Base-by-base conservation (phyloP, 1,140 invertebrate species). In the Eubasilissa regina region DNA sequence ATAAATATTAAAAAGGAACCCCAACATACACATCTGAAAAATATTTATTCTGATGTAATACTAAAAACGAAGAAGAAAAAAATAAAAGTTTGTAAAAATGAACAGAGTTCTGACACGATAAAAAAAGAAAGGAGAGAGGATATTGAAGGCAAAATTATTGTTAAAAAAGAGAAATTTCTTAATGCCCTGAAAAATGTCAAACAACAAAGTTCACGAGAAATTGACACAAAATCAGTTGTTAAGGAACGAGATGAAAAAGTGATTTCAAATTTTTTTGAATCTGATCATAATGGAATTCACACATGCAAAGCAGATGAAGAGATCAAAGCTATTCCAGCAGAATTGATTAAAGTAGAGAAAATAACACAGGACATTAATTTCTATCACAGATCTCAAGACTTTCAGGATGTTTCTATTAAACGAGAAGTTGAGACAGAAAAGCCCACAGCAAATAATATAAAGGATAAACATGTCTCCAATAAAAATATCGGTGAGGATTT, bases 31-130 rank as follows among this genome's bases (percentile, higher is more conserved):
- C 3, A 51, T 1, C 9, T 12, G 3, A 1, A 1, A 1, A 51
- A 51, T 51, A 8, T 15, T 4, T 1, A 35, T 35, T 35, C 25
- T 35, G 6, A 35, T 35, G 25, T 35, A 35, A 6, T 3, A 35
- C 25, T 35, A 35, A 3, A 70, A 70, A 70, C 47, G 10, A 17
- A 25, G 13, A 70, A 70, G 19, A 43, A 35, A 25, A 70, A 70
- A 70, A 47, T 13, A 51, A 25, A 53, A 51, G 60, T 44, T 12
- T 64, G 19, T 25, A 17, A 17, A 12, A 25, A 70, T 48, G 17
- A 44, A 47, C 11, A 43, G 25, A 25, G 19, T 3, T 45, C 3
- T 7, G 35, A 45, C 35, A 7, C 13, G n/a, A 0, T 12, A 17
- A 10, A 9, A 21, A 9, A 9, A 21, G 17, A 48, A 48, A 19